These are phyloP conservation scores for Cyaniris semiargus DNA, from an alignment of 2,888 invertebrate species.

Conservation along the genomic window DNA sequence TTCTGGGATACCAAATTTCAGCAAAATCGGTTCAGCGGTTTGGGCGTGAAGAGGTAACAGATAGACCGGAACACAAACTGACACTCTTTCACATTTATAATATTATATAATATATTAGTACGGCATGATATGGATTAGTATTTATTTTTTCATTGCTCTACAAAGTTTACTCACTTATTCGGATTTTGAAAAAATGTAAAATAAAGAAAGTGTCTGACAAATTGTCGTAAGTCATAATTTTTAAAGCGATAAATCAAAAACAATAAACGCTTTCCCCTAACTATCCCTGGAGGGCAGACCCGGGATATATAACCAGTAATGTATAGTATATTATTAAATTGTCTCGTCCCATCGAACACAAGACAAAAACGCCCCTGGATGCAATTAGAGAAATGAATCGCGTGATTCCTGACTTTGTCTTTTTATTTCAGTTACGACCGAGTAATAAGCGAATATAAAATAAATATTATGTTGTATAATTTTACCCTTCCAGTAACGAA, in stretches of 20 bases:
- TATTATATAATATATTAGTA: too few relatives aligned
- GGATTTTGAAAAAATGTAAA: not conserved
- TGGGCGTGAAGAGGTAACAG: too few relatives aligned
- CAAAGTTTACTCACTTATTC: not conserved
- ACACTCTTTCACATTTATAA: too few relatives aligned
- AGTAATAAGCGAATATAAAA: conserved; percentile 60
- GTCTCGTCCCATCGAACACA: conserved; percentile 44
- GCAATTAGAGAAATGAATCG: conserved; percentile 69
- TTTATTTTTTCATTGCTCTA: too few relatives aligned
- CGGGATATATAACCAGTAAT: conserved; percentile 29
- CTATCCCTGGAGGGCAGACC: conserved; percentile 27
- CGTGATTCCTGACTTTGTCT: conserved; percentile 64
- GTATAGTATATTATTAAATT: conserved; percentile 43
- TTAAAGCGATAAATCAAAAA: conserved; percentile 29
- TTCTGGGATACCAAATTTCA: too few relatives aligned
- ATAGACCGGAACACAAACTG: too few relatives aligned
- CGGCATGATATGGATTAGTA: too few relatives aligned
- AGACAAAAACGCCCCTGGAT: conserved; percentile 51
- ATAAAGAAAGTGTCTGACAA: conserved; percentile 1
- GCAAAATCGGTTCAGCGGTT: too few relatives aligned
- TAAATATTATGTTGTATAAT: conserved; percentile 37
- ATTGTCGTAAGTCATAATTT: not conserved
- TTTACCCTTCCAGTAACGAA: not conserved
- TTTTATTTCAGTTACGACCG: conserved; percentile 54
- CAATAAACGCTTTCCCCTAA: conserved; percentile 25